These are phyloP conservation scores for Agrilus planipennis DNA, from an alignment of 1,140 invertebrate genomes.

Conservation along the genomic window DNA sequence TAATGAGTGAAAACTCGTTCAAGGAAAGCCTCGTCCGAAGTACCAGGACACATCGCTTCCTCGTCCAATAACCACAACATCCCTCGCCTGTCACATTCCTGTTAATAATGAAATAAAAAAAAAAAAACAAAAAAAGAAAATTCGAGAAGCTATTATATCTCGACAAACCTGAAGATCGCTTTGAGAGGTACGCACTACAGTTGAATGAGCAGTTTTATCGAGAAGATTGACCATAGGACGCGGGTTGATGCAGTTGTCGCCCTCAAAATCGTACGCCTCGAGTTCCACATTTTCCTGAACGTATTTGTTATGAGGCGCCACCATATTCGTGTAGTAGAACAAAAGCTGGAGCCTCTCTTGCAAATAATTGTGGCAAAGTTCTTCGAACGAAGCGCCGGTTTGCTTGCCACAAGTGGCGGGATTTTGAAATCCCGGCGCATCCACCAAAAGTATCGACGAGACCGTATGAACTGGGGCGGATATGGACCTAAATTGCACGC, in stretches of 20 bases:
- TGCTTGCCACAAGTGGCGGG: conserved; percentile 70
- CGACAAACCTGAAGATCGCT: no score
- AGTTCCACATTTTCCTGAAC: conserved; percentile 50
- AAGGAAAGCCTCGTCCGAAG: conserved; percentile 62
- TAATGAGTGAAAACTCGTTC: conserved; percentile 75
- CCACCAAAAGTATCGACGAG: conserved; percentile 70
- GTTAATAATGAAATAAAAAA: no score
- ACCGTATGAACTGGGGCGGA: conserved; percentile 66
- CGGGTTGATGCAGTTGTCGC: conserved; percentile 42
- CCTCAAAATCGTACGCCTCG: conserved; percentile 23
- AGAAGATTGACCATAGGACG: conserved; percentile 60
- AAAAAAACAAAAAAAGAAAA: no score
- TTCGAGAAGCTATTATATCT: no score
- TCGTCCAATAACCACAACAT: conserved; percentile 89
- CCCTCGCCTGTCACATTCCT: conserved; percentile 74
- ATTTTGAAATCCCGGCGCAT: conserved; percentile 85
- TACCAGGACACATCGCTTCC: conserved; percentile 77
- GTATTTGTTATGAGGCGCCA: conserved; percentile 73
- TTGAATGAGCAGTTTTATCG: conserved; percentile 61
- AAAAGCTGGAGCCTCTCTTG: conserved; percentile 83
- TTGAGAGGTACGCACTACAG: conserved; percentile 62
- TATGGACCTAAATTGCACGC: conserved; percentile 47
- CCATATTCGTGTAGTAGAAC: conserved; percentile 78
- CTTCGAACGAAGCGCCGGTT: conserved; percentile 69
- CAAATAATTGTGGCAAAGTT: conserved; percentile 86